Percentiles rank a stretch among this genome's conserved stretches.
These are phyloP conservation scores for Vandiemenella viatica DNA, from an alignment of 2,888 invertebrate genomes.

Conservation along the genomic window DNA sequence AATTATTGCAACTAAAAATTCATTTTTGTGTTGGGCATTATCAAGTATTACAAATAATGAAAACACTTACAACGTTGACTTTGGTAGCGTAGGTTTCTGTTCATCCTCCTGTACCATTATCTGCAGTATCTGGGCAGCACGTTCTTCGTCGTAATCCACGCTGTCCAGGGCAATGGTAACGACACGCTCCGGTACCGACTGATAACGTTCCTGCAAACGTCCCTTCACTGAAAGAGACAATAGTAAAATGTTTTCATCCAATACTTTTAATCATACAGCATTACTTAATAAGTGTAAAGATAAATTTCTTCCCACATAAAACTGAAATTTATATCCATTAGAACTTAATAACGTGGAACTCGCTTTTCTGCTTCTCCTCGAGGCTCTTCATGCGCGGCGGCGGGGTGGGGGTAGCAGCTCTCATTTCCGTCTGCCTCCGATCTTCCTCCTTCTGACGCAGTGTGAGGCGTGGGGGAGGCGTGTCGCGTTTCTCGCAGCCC, in stretches of 20 bases:
- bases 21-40: too few relatives aligned
- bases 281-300: too few relatives aligned
- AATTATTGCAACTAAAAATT: too few relatives aligned
- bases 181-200: slow-evolving; percentile 61
- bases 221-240: slow-evolving; percentile 46
- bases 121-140: slow-evolving; percentile 62
- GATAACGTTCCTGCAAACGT: slow-evolving; percentile 53
- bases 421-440: slow-evolving; percentile 8
- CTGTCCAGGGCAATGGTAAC: slow-evolving; percentile 76
- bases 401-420: slow-evolving; percentile 31
- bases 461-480: slow-evolving; percentile 36
- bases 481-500: slow-evolving; percentile 70
- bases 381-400: slow-evolving; percentile 48
- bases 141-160: slow-evolving; percentile 68
- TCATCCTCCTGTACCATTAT: slow-evolving; percentile 54
- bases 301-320: too few relatives aligned
- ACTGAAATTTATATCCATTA: too few relatives aligned
- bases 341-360: too few relatives aligned
- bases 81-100: slow-evolving; percentile 14
- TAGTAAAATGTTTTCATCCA: too few relatives aligned
- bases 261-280: too few relatives aligned
- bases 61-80: slow-evolving; percentile 3
- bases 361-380: slow-evolving; percentile 56
- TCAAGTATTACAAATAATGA: too few relatives aligned
- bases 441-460: slow-evolving; percentile 33